Evolutionary conservation across 2,888 invertebrate species (phyloP).

Genomic region (Rugalucina vietnamica): DNA sequence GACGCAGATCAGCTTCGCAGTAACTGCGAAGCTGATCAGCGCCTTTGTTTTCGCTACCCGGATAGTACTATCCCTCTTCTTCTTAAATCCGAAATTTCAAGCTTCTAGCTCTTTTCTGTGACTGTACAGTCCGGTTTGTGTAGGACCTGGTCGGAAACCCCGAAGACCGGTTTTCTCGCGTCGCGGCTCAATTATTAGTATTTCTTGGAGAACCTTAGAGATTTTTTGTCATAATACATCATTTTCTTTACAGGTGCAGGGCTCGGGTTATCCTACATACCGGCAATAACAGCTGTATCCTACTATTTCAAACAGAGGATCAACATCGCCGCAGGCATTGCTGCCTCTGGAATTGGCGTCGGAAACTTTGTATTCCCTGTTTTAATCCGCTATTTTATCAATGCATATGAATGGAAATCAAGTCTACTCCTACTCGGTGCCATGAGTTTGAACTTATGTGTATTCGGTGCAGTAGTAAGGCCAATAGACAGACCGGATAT

Average conservation of each 20-base stretch:
- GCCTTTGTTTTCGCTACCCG: too few relatives aligned
- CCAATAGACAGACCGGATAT: conserved; percentile 62
- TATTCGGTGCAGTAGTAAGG: conserved; percentile 66
- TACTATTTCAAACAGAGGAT: conserved; percentile 70
- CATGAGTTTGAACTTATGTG: conserved; percentile 67
- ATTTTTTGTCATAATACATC: too few relatives aligned
- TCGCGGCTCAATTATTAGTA: too few relatives aligned
- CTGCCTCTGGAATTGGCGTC: conserved; percentile 71
- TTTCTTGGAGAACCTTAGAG: too few relatives aligned
- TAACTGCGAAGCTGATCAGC: too few relatives aligned
- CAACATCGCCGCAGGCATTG: conserved; percentile 70
- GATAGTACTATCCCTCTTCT: too few relatives aligned
- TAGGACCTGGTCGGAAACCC: too few relatives aligned
- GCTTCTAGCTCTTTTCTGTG: too few relatives aligned
- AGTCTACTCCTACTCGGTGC: conserved; percentile 71
- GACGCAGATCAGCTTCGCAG: too few relatives aligned
- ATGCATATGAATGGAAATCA: conserved; percentile 68
- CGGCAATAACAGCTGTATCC: conserved; percentile 68
- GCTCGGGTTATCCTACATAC: conserved; percentile 68
- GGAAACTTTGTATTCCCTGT: conserved; percentile 73
- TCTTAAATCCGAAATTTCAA: too few relatives aligned
- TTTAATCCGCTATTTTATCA: conserved; percentile 64
- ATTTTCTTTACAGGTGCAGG: conserved; percentile 70
- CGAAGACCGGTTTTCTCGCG: too few relatives aligned
- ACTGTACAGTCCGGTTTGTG: too few relatives aligned